phyloP scores from a whole-genome alignment of 2,888 invertebrate species.

The Falcaria lacertinaria region DNA sequence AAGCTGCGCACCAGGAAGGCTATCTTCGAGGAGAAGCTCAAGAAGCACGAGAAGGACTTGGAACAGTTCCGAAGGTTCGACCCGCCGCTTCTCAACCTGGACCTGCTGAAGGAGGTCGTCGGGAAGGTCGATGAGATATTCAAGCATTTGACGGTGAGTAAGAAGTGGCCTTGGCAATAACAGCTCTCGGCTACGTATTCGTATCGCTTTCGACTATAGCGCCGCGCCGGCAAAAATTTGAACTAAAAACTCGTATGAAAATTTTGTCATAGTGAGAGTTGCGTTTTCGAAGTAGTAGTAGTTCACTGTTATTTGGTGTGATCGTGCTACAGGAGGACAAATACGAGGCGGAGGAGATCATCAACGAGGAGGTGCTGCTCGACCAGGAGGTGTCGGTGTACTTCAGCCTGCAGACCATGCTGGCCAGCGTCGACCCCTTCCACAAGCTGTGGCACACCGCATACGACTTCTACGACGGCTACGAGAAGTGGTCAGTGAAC shows the following conservation, averaged over 20 bases:
- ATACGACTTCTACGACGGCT: constrained; percentile 86
- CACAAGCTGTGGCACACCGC: constrained; percentile 92
- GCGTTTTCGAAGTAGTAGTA: too few relatives aligned
- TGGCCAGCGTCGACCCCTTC: constrained; percentile 87
- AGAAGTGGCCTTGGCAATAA: too few relatives aligned
- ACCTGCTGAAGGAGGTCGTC: constrained; percentile 90
- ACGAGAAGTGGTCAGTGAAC: constrained; percentile 86
- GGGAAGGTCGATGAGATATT: constrained; percentile 85
- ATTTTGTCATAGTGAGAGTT: too few relatives aligned
- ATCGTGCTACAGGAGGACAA: constrained; percentile 64
- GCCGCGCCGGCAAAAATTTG: too few relatives aligned
- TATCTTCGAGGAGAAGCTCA: constrained; percentile 85
- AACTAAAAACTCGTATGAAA: too few relatives aligned
- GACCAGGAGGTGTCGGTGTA: constrained; percentile 90
- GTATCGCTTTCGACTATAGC: too few relatives aligned
- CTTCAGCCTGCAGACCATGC: constrained; percentile 84
- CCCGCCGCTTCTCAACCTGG: constrained; percentile 88
- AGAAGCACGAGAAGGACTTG: constrained; percentile 86
- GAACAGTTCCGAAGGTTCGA: constrained; percentile 89
- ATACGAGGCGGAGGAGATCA: constrained; percentile 85
- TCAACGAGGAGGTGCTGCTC: constrained; percentile 88
- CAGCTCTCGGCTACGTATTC: too few relatives aligned
- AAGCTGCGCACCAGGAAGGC: constrained; percentile 80
- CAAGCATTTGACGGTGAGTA: constrained; percentile 79
- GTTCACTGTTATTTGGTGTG: too few relatives aligned